Conservation (phyloP, 2,888 invertebrate species). For the Sinelater perroti region DNA sequence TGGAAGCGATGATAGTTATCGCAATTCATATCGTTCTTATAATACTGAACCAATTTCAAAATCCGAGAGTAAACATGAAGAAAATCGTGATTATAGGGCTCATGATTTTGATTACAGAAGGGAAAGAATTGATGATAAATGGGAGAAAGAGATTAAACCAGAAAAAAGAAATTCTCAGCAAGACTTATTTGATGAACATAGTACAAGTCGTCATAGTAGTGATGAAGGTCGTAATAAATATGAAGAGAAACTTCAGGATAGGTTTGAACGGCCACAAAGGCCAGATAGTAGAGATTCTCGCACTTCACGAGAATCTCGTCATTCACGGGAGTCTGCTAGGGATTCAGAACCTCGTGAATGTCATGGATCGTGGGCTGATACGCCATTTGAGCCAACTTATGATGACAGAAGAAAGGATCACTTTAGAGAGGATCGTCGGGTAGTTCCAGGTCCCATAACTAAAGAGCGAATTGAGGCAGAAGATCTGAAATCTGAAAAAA, state of each 20-base stretch:
- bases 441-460: constrained; percentile 69
- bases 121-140: constrained; percentile 52
- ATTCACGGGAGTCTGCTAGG: constrained; percentile 60
- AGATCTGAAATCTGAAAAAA: constrained; percentile 63
- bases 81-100: constrained; percentile 52
- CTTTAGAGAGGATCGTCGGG: constrained; percentile 56
- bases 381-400: constrained; percentile 53
- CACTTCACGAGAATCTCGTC: constrained; percentile 64
- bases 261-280: constrained; percentile 64
- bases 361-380: constrained; percentile 62
- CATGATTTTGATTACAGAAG: constrained; percentile 49
- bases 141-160: constrained; percentile 46
- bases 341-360: constrained; percentile 61
- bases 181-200: constrained; percentile 44
- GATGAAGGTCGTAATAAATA: constrained; percentile 52
- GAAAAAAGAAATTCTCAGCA: constrained; percentile 37
- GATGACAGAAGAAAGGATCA: constrained; percentile 56
- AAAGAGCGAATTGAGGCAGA: constrained; percentile 69
- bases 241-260: constrained; percentile 49
- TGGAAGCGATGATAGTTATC: constrained; percentile 53
- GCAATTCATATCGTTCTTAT: constrained; percentile 50
- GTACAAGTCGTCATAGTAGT: constrained; percentile 42
- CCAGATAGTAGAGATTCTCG: constrained; percentile 69
- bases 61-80: constrained; percentile 56
- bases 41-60: constrained; percentile 48